These are phyloP conservation scores for Monochamus alternatus DNA, from an alignment of 2,888 invertebrate species.

Conservation along the genomic window DNA sequence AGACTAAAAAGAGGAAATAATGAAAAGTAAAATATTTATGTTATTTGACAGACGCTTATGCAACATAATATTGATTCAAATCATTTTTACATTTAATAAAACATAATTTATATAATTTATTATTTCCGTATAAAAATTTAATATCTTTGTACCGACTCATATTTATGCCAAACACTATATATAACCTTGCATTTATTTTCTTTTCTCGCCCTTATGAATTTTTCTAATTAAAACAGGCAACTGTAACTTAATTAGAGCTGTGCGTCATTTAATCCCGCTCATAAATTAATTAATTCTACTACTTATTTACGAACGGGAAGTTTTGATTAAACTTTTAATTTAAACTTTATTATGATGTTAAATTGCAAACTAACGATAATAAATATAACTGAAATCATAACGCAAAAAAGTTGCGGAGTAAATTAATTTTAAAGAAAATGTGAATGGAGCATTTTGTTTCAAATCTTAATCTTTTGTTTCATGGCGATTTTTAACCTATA, in stretches of 20 bases:
- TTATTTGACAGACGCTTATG: too few relatives aligned
- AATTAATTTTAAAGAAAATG: background rate
- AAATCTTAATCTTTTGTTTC: too few relatives aligned
- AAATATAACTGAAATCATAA: background rate
- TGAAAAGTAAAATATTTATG: too few relatives aligned
- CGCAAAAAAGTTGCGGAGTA: background rate
- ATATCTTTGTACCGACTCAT: background rate
- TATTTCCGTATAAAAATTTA: background rate
- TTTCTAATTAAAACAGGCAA: conserved; percentile 56
- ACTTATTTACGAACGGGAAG: conserved; percentile 56
- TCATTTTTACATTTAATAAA: background rate
- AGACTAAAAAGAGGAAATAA: too few relatives aligned
- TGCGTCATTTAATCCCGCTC: conserved; percentile 46
- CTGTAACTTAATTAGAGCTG: conserved; percentile 59
- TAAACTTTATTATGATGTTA: conserved; percentile 47
- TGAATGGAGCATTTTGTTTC: too few relatives aligned
- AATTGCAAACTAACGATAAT: conserved; percentile 19
- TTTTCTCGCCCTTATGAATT: conserved; percentile 41
- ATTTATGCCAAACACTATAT: background rate
- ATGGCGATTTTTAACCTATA: too few relatives aligned
- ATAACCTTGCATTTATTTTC: conserved; percentile 34
- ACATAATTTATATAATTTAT: background rate
- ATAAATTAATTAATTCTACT: conserved; percentile 59
- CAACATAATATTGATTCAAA: background rate
- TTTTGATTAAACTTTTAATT: conserved; percentile 55